Conservation (phyloP, 2,888 invertebrate species). For the Ochropleura plecta region DNA sequence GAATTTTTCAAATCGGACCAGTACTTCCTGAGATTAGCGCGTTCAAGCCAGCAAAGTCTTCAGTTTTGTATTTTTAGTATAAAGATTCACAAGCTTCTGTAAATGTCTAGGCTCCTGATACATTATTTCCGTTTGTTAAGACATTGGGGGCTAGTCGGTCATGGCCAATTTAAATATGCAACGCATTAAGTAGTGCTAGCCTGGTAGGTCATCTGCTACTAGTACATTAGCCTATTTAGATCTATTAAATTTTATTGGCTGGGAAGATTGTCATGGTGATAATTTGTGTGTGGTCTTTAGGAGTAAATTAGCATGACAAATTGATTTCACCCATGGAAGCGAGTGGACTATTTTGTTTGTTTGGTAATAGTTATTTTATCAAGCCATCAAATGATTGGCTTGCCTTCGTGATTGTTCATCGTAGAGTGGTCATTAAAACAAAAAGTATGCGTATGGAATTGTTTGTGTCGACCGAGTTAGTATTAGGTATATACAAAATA, state of each 20-base stretch:
- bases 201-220: slow-evolving; percentile 37
- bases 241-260: slow-evolving; percentile 60
- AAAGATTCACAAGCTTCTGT: slow-evolving; percentile 26
- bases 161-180: slow-evolving; percentile 59
- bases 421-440: not conserved
- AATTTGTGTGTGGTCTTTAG: slow-evolving; percentile 37
- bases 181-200: slow-evolving; percentile 25
- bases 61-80: too few species aligned
- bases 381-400: slow-evolving; percentile 15
- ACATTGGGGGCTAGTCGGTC: slow-evolving; percentile 38
- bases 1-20: too few species aligned
- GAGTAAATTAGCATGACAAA: slow-evolving; percentile 51
- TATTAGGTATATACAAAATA: not conserved
- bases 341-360: slow-evolving; percentile 34
- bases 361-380: slow-evolving; percentile 43
- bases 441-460: not conserved
- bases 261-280: slow-evolving; percentile 55
- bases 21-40: too few species aligned
- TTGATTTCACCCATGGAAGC: slow-evolving; percentile 21
- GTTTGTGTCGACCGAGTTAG: not conserved
- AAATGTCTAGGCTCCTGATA: slow-evolving; percentile 33
- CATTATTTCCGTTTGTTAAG: slow-evolving; percentile 14
- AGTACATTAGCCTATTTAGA: slow-evolving; percentile 50
- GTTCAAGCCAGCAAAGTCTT: too few species aligned
- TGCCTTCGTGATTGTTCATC: slow-evolving; percentile 5